Conservation (phyloP, 2,113 vertebrate species). For the Microcebus lehilahytsara region DNA sequence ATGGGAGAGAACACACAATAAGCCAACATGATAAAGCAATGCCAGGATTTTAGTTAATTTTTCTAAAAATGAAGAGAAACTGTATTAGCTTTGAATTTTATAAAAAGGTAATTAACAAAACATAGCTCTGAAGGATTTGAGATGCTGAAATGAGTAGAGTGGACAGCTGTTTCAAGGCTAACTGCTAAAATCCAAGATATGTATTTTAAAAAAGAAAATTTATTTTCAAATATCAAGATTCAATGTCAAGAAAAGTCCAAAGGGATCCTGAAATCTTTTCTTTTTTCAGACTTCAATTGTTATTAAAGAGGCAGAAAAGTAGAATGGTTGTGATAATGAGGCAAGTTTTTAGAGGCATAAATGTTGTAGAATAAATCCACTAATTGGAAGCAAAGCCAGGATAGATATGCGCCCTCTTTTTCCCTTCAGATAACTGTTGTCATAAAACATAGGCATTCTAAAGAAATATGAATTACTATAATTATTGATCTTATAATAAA, state of each 20-base stretch:
- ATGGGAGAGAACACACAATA: background rate
- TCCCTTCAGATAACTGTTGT: background rate
- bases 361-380: background rate
- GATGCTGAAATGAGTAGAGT: background rate
- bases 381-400: background rate
- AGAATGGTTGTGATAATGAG: slow-evolving; percentile 12
- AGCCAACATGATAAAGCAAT: background rate
- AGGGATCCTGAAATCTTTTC: background rate
- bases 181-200: background rate
- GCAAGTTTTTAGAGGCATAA: background rate
- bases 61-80: slow-evolving; percentile 31
- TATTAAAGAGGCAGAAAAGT: background rate
- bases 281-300: background rate
- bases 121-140: background rate
- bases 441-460: background rate
- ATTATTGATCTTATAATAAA: background rate
- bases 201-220: background rate
- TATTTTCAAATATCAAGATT: slow-evolving; percentile 29
- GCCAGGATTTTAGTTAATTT: slow-evolving; percentile 17
- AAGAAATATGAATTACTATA: background rate
- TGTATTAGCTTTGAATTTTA: background rate
- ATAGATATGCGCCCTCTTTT: background rate
- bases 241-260: background rate
- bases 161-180: background rate
- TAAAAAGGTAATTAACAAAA: slow-evolving; percentile 55